These are phyloP conservation scores for Cassiopea xamachana DNA, from an alignment of 30 jellyfish, hydroid and myxozoan species.

Conservation along the genomic window DNA sequence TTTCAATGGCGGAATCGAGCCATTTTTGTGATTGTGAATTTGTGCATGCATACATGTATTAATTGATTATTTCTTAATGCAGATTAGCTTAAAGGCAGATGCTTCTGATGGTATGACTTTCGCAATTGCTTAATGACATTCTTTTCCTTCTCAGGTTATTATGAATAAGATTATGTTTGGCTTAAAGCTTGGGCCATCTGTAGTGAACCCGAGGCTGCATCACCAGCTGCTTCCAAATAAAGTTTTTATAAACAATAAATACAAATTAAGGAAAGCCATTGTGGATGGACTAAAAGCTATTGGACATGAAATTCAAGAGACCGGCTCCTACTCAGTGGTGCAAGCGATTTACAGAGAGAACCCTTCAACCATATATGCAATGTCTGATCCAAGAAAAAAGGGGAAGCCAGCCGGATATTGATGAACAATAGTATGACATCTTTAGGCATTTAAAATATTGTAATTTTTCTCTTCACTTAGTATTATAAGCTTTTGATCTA, in stretches of 20 bases:
- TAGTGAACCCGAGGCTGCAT: constrained; percentile 85
- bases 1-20: too few species aligned
- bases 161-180: constrained; percentile 76
- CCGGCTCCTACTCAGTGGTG: constrained; percentile 61
- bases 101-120: too few species aligned
- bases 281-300: constrained; percentile 70
- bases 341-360: constrained; percentile 85
- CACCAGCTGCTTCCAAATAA: constrained; percentile 95
- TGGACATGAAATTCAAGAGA: constrained; percentile 73
- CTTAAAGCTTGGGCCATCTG: constrained; percentile 86
- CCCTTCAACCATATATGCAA: constrained; percentile 74
- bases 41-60: too few species aligned
- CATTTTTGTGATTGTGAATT: too few species aligned
- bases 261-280: constrained; percentile 39
- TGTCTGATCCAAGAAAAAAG: constrained; percentile 92
- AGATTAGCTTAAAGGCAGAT: too few species aligned
- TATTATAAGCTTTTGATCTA: too few species aligned
- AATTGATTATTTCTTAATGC: too few species aligned
- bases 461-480: too few species aligned
- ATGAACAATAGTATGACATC: background rate
- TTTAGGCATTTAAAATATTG: background rate
- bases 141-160: constrained; percentile 81
- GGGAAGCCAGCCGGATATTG: constrained; percentile 91
- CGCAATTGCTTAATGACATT: too few species aligned
- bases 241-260: constrained; percentile 42